Evolutionary conservation across 2,888 invertebrate genomes (phyloP), one percentile per base, ranked within the genome.

Genomic region (Trissolcus japonicus): DNA sequence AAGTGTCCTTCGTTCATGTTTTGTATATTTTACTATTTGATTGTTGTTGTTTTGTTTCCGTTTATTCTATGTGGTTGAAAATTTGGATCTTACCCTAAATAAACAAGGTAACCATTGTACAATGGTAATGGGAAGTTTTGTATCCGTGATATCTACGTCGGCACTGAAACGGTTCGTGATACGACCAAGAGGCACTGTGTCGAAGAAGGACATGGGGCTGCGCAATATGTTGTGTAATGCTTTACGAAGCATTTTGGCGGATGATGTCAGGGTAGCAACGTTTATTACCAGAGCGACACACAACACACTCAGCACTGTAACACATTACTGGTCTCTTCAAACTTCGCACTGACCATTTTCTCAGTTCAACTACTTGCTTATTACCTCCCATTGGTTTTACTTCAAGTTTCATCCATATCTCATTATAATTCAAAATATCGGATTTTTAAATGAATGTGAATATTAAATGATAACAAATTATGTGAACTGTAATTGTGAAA

Each of bases 211-310:
- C 89, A 92, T 90, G 14, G 93, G 92, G 74, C 90, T 91, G 77
- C 89, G 89, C 78, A 93, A 83, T 80, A 92, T 86, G 81, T 88
- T 88, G 53, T 82, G 67, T 74, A 93, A 88, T 80, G 93, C 87
- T 35, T 81, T 84, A 55, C 85, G 81, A 85, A 93, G 92, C 80
- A 91, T 81, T 78, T 79, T 69, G 61, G 76, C 77, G 60, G 86
- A 82, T 75, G 86, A 85, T 80, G 81, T 83, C 90, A 94, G 90
- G 84, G 93, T 90, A 88, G 93, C 94, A 54, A 82, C 89, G 91
- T 92, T 93, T 90, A 94, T 91, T 87, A 92, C 90, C 90, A 93
- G 90, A 87, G 93, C 91, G 82, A 93, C 92, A 88, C 93, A 90
- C 90, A 93, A 92, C 90, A 93, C 91, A 88, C 92, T 90, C 84